Percentiles rank a stretch among this genome's conserved stretches.
Evolutionary conservation across 1,140 invertebrate genomes (phyloP).

Genomic region (Rhizoglyphus robini): DNA sequence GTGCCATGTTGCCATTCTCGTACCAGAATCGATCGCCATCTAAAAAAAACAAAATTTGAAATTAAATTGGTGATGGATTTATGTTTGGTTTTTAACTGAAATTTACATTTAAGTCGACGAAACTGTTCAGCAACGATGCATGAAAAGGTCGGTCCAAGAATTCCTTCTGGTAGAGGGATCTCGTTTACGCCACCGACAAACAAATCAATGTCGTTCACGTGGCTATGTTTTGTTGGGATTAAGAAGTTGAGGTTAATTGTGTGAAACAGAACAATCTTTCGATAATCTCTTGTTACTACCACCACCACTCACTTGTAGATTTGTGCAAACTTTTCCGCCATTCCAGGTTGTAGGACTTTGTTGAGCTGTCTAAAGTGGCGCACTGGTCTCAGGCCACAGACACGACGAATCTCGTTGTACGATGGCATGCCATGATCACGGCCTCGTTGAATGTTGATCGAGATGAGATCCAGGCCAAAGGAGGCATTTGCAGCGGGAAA

Average conservation of each 20-base stretch:
- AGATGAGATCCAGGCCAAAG: conserved; percentile 33
- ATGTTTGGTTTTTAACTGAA: too few relatives aligned
- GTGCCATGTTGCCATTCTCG: conserved; percentile 28
- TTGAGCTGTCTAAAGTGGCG: conserved; percentile 59
- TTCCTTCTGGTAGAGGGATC: conserved; percentile 30
- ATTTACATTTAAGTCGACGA: conserved; percentile 21
- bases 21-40: conserved; percentile 41
- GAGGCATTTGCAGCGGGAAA: conserved; percentile 9
- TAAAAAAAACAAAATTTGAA: background rate
- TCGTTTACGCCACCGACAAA: conserved; percentile 32
- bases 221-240: background rate
- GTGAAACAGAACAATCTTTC: too few relatives aligned
- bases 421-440: conserved; percentile 37
- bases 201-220: conserved; percentile 35
- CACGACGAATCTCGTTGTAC: conserved; percentile 40
- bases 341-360: conserved; percentile 34
- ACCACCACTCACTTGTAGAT: conserved; percentile 24
- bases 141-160: conserved; percentile 43
- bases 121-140: conserved; percentile 46
- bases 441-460: conserved; percentile 34
- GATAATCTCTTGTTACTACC: background rate
- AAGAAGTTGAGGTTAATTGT: background rate
- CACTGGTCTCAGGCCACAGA: conserved; percentile 59
- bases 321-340: conserved; percentile 46
- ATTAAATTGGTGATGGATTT: background rate